Conservation (phyloP, 2,888 invertebrate species). For the Mimas tiliae region DNA sequence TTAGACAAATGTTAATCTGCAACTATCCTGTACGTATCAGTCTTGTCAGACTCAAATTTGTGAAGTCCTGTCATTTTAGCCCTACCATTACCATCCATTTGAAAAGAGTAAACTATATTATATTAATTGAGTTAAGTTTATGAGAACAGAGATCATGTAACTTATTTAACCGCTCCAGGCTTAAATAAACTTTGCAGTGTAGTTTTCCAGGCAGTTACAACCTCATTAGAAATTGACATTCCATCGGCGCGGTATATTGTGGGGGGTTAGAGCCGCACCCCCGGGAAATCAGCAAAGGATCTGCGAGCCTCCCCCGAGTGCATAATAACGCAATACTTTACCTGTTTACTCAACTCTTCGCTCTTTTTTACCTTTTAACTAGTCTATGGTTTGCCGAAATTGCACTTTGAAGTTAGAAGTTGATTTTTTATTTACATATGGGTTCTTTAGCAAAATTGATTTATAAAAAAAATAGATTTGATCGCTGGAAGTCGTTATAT, state of each 20-base stretch:
- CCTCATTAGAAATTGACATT: slow-evolving; percentile 70
- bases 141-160: no score
- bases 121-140: no score
- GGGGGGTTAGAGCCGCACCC: slow-evolving; percentile 44
- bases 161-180: no score
- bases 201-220: slow-evolving; percentile 30
- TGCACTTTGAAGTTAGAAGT: not conserved
- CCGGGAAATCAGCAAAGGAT: slow-evolving; percentile 62
- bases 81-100: no score
- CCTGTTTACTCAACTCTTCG: slow-evolving; percentile 34
- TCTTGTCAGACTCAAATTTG: no score
- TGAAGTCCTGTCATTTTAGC: no score
- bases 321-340: slow-evolving; percentile 41
- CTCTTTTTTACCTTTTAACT: slow-evolving; percentile 12
- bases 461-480: no score
- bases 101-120: no score
- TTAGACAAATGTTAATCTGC: no score
- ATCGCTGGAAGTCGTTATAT: no score
- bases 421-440: no score
- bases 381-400: not conserved
- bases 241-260: slow-evolving; percentile 62
- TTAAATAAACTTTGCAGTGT: not conserved
- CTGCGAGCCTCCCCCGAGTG: slow-evolving; percentile 35
- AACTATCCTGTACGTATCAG: no score
- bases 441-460: not conserved